These are phyloP conservation scores for Drosophila acutilabella DNA, from an alignment of 2,888 invertebrate species.

Conservation along the genomic window DNA sequence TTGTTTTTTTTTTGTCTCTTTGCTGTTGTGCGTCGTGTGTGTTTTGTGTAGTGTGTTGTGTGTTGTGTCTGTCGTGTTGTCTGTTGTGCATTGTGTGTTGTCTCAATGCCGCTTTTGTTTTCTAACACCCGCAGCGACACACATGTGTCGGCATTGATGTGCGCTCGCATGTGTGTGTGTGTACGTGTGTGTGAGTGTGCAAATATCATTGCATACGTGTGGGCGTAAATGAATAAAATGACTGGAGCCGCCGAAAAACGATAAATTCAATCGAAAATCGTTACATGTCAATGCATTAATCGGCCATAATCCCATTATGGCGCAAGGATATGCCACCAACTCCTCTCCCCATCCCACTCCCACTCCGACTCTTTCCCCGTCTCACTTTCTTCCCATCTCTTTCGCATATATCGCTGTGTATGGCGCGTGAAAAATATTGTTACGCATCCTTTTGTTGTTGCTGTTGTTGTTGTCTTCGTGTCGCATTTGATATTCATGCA, in stretches of 20 bases:
- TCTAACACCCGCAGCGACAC: constrained; percentile 79
- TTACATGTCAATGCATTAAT: constrained; percentile 86
- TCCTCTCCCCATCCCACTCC: constrained; percentile 30
- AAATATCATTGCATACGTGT: constrained; percentile 80
- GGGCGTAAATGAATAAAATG: constrained; percentile 83
- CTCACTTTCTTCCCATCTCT: constrained; percentile 4
- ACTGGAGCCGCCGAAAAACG: constrained; percentile 82
- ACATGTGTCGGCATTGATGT: constrained; percentile 38
- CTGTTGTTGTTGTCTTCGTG: constrained; percentile 57
- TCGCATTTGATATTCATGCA: constrained; percentile 72
- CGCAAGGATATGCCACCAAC: constrained; percentile 80
- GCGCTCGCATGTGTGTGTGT: constrained; percentile 7
- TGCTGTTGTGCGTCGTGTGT: constrained; percentile 12
- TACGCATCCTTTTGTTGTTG: constrained; percentile 71
- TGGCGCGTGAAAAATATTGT: constrained; percentile 80
- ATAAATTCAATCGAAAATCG: constrained; percentile 86
- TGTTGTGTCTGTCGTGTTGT: constrained; percentile 20
- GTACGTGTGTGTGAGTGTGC: constrained; percentile 47
- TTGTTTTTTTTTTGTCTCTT: constrained; percentile 30
- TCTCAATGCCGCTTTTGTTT: constrained; percentile 76
- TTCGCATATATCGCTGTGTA: constrained; percentile 24
- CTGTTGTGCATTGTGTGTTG: constrained; percentile 37
- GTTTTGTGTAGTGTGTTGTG: constrained; percentile 30
- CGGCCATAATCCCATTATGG: constrained; percentile 85
- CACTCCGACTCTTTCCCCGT: constrained; percentile 11